Evolutionary conservation across 2,797 vertebrate species (phyloP), one percentile per base, ranked within the genome.

Genomic region (Poecile montanus): DNA sequence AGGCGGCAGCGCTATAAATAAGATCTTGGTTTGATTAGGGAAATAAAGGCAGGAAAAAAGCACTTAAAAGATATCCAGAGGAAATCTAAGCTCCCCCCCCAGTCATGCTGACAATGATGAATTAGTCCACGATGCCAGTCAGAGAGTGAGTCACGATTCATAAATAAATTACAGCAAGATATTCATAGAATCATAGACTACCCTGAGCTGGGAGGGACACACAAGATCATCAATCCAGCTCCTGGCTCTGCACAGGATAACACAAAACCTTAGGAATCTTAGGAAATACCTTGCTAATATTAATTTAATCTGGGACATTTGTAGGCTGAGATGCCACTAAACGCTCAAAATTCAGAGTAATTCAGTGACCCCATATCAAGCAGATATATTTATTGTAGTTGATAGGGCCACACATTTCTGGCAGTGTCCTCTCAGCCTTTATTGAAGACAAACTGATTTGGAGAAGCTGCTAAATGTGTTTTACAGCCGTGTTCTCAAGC

Each of bases 1-100:
- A 94, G 96, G 94, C 60, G 30, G 88, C 80, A 36, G 1, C 29
- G 3, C 96, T 96, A 96, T 96, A 96, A 96, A 96, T 96, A 96
- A 92, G 62, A 19, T n/a, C 68, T 57, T 30, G 61, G 53, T 68
- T 94, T 86, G 83, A 75, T 88, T 36, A 79, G 93, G 50, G 77
- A 88, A 86, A 67, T 60, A 50, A 85, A 88, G 88, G 88, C 90
- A 95, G 90, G 85, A 82, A 89, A 89, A 88, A 67, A 82, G 14
- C 91, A 58, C 89, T 91, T 87, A 54, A 13, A 70, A 94, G 57
- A 75, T 19, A 73, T 56, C 20, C 88, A 89, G 75, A 48, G 88
- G 82, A 95, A 91, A 92, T n/a, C 34, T 0, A 70, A 62, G 53
- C 44, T 61, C n/a, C n/a, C 11, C 11, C 25, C 9, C 15, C 10